Evolutionary conservation across 2,113 vertebrate species (phyloP).

Genomic region (Reinhardtius hippoglossoides): DNA sequence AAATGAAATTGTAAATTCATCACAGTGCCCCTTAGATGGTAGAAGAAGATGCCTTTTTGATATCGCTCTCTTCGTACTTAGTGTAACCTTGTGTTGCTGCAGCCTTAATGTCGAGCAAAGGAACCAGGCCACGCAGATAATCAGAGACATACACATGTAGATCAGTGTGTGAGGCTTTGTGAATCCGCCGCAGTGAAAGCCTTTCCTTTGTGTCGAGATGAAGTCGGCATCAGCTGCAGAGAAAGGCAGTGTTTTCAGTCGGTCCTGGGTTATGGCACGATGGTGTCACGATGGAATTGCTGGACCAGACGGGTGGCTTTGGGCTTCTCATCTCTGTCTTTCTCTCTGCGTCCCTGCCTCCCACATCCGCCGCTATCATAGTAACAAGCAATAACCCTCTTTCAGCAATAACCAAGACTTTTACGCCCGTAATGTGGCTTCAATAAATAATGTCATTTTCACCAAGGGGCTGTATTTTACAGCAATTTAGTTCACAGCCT

Average conservation of each 20-base stretch:
- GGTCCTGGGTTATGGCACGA: slow-evolving; percentile 34
- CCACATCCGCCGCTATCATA: slow-evolving; percentile 68
- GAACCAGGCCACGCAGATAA: background rate
- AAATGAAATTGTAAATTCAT: slow-evolving; percentile 10
- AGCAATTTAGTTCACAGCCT: slow-evolving; percentile 66
- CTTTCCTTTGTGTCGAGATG: slow-evolving; percentile 29
- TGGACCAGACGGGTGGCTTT: slow-evolving; percentile 64
- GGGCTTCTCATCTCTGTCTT: slow-evolving; percentile 46
- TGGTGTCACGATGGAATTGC: slow-evolving; percentile 51
- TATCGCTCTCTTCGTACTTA: background rate
- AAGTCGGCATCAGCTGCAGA: slow-evolving; percentile 22
- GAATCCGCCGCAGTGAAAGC: slow-evolving; percentile 10
- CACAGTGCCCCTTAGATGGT: background rate
- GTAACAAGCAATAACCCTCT: slow-evolving; percentile 73
- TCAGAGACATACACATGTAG: background rate
- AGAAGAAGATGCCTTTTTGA: slow-evolving; percentile 14
- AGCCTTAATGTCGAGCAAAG: background rate
- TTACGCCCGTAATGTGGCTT: slow-evolving; percentile 73
- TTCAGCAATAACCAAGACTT: slow-evolving; percentile 71
- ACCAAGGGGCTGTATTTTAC: slow-evolving; percentile 70
- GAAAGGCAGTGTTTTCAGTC: slow-evolving; percentile 39
- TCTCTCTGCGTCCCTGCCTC: slow-evolving; percentile 57
- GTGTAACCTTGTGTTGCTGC: background rate
- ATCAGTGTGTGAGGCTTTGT: background rate
- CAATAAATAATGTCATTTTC: slow-evolving; percentile 77